Base-by-base conservation (phyloP, 2,113 vertebrate species). In the Polypterus bichir region DNA sequence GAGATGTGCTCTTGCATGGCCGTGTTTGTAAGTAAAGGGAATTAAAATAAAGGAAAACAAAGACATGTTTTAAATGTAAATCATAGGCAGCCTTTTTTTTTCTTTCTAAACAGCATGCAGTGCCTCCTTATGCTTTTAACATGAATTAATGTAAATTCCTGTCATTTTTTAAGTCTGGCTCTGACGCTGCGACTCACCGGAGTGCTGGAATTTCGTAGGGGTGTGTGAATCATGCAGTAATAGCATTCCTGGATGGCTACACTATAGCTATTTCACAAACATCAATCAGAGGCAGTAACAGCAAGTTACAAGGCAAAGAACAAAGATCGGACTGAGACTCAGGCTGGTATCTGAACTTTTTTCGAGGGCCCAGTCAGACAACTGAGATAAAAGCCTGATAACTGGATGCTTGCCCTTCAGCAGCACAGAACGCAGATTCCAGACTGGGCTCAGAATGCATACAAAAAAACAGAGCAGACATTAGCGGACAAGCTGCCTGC, bases 91-190 rank as follows among this genome's bases (percentile, higher is more conserved):
- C 56, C 65, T 68, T 78, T 58, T 77, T 73, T 27, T 27, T 27
- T 27, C 27, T 27, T 27, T 82, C 71, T 76, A 76, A 83, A 84
- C 77, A 82, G 68, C 64, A 69, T 74, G 73, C 74, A 69, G 72
- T 77, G 80, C 77, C 76, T 81, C 80, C 83, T 76, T 73, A 67
- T 65, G 74, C 81, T 84, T 82, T 80, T 78, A 80, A 79, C 73
- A 70, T 76, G 75, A 81, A 82, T 79, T 80, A 79, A 84, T 84
- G 74, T 69, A 73, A 79, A 87, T 86, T 86, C 80, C 81, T 73
- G 73, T 65, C 74, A 70, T 80, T 79, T 79, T 79, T 75, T 63
- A 68, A 64, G 71, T 66, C 71, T 44, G 68, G 67, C 72, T 77
- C 72, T 70, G 76, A 84, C 46, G 75, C 77, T 73, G 73, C 68